Evolutionary conservation across 2,888 invertebrate species (phyloP).

Genomic region (Folsomia candida): DNA sequence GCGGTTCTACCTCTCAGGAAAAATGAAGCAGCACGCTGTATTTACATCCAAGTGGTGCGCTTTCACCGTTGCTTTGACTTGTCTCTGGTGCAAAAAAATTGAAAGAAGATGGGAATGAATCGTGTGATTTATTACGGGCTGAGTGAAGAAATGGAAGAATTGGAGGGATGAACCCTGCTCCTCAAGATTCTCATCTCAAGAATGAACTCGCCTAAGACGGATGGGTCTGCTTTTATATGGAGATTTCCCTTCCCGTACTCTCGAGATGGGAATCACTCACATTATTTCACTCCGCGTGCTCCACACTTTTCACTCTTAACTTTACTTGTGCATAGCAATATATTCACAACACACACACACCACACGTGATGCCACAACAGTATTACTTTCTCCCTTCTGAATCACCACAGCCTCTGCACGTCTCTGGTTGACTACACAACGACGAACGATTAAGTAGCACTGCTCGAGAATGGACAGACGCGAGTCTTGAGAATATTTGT

Average conservation of each 20-base stretch:
- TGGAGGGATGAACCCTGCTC: background rate
- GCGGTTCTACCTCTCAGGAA: background rate
- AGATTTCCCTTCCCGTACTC: background rate
- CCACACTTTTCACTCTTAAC: too few relatives aligned
- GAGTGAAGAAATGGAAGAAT: background rate
- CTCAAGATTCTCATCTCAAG: background rate
- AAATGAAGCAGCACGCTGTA: too few relatives aligned
- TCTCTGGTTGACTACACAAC: too few relatives aligned
- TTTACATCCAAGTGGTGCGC: background rate
- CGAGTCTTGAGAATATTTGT: too few relatives aligned
- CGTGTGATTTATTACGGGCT: constrained; percentile 6
- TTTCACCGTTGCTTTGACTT: constrained; percentile 10
- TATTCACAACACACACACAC: too few relatives aligned
- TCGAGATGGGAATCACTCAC: background rate
- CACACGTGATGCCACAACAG: too few relatives aligned
- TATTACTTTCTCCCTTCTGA: too few relatives aligned
- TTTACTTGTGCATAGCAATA: too few relatives aligned
- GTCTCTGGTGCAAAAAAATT: background rate
- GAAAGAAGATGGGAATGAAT: background rate
- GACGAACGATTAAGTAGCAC: too few relatives aligned
- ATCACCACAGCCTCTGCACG: too few relatives aligned
- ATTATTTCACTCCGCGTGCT: too few relatives aligned
- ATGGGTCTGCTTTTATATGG: background rate
- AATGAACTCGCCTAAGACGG: background rate
- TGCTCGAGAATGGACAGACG: too few relatives aligned